Base-by-base conservation (phyloP, 1,140 invertebrate species). In the Lordiphosa clarofinis region DNA sequence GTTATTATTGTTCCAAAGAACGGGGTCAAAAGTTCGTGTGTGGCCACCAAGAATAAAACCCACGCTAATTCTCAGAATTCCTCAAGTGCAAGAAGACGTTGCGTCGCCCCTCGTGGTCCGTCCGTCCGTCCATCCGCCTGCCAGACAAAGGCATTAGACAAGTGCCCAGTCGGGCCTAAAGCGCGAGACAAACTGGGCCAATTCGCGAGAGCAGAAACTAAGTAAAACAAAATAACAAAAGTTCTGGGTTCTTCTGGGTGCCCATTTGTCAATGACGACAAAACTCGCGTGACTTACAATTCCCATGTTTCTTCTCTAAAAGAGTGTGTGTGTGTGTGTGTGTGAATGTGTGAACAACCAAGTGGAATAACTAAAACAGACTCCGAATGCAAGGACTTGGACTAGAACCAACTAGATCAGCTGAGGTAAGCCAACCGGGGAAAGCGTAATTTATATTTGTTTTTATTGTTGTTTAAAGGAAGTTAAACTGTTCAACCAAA, bases 11-110 rank as follows among this genome's bases (percentile, higher is more conserved):
- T 56, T 46, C 24, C 24, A 28, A 28, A 46, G 56, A 84, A 79
- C 71, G 64, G 78, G 78, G 78, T 84, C 78, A 84, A 84, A 84
- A 84, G 78, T 84, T 84, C 78, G 78, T 73, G 75, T 74, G 75
- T 61, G 49, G 52, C 44, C 1, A 28, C 5, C 5, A 28, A 28
- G 24, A 28, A 28, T 7, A 28, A 40, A 48, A 33, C 56, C 31
- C 47, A 50, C 60, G 60, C 73, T 78, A 82, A 82, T 82, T 82
- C 74, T 67, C 58, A 73, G 65, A 78, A 55, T 43, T 59, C 40
- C 75, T 81, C 75, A 79, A 79, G 75, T 74, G 74, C 70, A 70
- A 47, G 43, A 68, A 69, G 66, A 70, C 65, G 39, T 40, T 38
- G 53, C 62, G 63, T 65, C 63, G 62, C 62, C n/a, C n/a, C n/a